A percentile compares a stretch with the other conserved stretches of the same genome.
phyloP scores from a whole-genome alignment of 2,113 vertebrate species.

The Deroptyus accipitrinus region DNA sequence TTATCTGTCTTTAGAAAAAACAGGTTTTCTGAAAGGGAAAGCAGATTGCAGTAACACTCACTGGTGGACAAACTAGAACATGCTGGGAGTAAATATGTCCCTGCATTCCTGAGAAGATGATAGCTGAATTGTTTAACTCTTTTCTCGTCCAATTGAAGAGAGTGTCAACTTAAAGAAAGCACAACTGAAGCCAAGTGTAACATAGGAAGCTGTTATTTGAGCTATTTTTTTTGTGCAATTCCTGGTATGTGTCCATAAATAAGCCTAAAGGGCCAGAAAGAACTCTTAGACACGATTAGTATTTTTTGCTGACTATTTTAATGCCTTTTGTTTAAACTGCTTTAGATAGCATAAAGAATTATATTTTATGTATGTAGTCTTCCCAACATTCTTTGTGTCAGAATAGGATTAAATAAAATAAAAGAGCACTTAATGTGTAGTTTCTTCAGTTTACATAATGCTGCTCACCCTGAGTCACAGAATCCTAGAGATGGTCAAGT shows the following conservation, averaged over 20 bases:
- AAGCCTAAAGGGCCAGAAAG: neutral
- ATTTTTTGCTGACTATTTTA: neutral
- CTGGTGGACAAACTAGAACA: neutral
- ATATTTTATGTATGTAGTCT: neutral
- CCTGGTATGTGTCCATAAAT: neutral
- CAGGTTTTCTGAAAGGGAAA: neutral
- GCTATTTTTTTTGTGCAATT: neutral
- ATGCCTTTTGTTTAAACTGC: neutral
- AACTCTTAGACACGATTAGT: neutral
- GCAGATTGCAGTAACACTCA: neutral
- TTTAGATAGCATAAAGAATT: neutral
- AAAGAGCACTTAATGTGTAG: neutral
- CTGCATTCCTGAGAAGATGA: neutral
- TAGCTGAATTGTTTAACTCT: neutral
- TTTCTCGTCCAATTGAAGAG: neutral
- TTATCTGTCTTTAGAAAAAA: neutral
- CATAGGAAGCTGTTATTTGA: neutral
- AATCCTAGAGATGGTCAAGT: neutral
- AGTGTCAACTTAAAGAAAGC: neutral
- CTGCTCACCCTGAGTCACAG: neutral
- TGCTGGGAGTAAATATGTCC: neutral
- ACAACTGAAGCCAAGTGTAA: neutral
- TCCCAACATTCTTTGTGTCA: neutral
- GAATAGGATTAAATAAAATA: neutral
- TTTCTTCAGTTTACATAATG: neutral